Evolutionary conservation across 2,888 invertebrate species (phyloP), one percentile per base, ranked within the genome.

Genomic region (Diadegma fenestrale): DNA sequence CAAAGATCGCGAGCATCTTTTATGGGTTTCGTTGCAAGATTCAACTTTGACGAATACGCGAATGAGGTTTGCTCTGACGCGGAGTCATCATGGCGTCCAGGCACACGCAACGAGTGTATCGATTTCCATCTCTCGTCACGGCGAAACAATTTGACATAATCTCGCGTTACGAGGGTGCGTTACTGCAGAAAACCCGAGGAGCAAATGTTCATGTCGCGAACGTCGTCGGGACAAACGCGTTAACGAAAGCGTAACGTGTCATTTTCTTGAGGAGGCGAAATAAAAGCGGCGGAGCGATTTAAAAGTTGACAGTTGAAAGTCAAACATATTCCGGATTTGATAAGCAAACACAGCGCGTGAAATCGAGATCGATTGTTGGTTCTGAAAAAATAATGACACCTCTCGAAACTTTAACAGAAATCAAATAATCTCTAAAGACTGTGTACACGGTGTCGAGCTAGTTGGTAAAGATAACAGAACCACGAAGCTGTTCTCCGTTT

Each of bases 101-200:
- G 80, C 76, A 79, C 69, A 73, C 80, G 84, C 78, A 80, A 72
- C 82, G 83, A 87, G 82, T 87, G 87, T 89, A 89, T 89, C 87
- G 89, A 89, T 89, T 89, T 86, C 87, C 86, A 86, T 86, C 88
- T 87, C n/a, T n/a, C 88, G 88, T 86, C 88, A 87, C 86, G 81
- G 87, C 80, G 86, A 1, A 37, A 37, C 87, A 86, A 88, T 85
- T 89, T 87, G 87, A 85, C 87, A 89, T 89, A 88, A 87, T 87
- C 87, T 88, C 85, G 86, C 87, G 85, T 88, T 87, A 87, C 87
- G 72, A 76, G 87, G 84, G 86, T 81, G 78, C 68, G 80, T 83
- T 61, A 68, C 33, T 43, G 73, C n/a, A n/a, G n/a, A 78, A 75
- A 85, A 69, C 66, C 48, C 61, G 14, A 82, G 45, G 41, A 73